Evolutionary conservation across 2,113 vertebrate species (phyloP).

Genomic region (Gymnobelideus leadbeateri): DNA sequence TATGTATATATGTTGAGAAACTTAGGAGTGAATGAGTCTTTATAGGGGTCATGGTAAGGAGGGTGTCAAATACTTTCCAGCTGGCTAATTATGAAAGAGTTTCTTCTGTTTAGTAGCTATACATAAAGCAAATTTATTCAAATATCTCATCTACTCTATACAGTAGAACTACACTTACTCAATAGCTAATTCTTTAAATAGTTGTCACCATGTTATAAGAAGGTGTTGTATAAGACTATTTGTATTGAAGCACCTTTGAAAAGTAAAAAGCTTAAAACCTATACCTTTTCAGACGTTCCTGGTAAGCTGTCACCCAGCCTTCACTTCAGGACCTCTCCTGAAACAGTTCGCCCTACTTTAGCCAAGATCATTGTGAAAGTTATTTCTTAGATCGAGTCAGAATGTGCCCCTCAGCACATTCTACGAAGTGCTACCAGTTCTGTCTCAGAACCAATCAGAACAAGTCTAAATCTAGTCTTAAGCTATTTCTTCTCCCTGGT

Average conservation of each 20-base stretch:
- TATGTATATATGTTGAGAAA: conserved; percentile 53
- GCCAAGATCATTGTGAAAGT: too few relatives aligned
- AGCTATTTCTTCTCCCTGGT: too few relatives aligned
- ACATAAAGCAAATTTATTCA: conserved; percentile 58
- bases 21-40: conserved; percentile 71
- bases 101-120: conserved; percentile 53
- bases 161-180: background rate
- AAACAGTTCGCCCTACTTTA: too few relatives aligned
- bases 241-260: conserved; percentile 30
- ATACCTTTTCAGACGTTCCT: background rate
- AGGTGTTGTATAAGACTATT: conserved; percentile 25
- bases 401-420: too few relatives aligned
- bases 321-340: too few relatives aligned
- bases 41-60: conserved; percentile 42
- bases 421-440: too few relatives aligned
- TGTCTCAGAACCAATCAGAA: too few relatives aligned
- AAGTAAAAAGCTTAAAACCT: conserved; percentile 12
- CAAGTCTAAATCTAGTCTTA: too few relatives aligned
- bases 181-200: conserved; percentile 49
- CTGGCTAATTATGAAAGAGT: conserved; percentile 81
- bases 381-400: too few relatives aligned
- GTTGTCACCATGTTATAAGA: conserved; percentile 52
- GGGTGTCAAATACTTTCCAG: conserved; percentile 86
- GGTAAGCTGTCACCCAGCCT: background rate
- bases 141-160: conserved; percentile 17